Base-by-base conservation (phyloP, 2,113 vertebrate species). In the Callopanchax toddi region DNA sequence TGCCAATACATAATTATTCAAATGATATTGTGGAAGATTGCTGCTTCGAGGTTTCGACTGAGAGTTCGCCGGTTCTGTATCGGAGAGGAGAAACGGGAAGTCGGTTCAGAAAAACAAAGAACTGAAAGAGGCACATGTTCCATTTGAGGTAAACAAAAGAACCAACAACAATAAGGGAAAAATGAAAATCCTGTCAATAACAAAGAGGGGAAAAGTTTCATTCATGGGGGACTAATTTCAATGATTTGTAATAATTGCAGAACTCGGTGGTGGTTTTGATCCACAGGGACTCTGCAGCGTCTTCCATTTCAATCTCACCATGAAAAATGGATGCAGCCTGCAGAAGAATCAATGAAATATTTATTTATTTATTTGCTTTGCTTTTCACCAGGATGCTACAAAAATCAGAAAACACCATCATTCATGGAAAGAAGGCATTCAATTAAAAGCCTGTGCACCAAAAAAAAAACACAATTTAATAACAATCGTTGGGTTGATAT, bases 181-280 rank as follows among this genome's bases (percentile, higher is more conserved):
- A 62, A 36, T 26, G 25, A 3, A 76, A 66, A 52, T 44, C 17
- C 45, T 58, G 25, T 44, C 25, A 8, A 51, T 60, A 48, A 67
- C 36, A 71, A 64, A 76, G 68, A 72, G 15, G 23, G 51, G 25
- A 42, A 61, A 54, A 62, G 61, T 65, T 48, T 58, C 23, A 42
- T 62, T 73, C 78, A 52, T 55, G 43, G 25, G 60, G 65, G 75
- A 70, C 65, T 66, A 51, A 72, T 83, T 77, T 76, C 12, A 75
- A 74, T 71, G 73, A 82, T 80, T 76, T 84, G 74, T 74, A 76
- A 82, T 82, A 74, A 76, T 68, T 80, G 64, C 21, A 6, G 37
- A 12, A 50, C 60, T 80, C 16, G 6, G 20, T 51, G 49, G 49
- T 60, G 48, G 37, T 78, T 70, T 59, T 51, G 76, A 73, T 82